Evolutionary conservation across 1,140 invertebrate species (phyloP), one percentile per base, ranked within the genome.

Genomic region (Lamellibrachia luymesi): DNA sequence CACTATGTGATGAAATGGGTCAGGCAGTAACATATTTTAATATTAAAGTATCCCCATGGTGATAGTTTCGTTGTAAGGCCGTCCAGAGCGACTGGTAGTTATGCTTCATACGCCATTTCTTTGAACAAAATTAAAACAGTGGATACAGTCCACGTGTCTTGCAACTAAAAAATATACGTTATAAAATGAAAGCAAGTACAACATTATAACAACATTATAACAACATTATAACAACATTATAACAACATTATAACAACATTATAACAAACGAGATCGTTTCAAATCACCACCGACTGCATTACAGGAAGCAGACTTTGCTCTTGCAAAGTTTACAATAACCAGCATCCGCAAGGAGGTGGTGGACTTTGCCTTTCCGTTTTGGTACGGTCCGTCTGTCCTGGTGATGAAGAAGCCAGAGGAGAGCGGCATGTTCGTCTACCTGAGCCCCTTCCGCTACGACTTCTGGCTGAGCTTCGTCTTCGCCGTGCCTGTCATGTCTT

Each of bases 251-350:
- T n/a, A n/a, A 38, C 38, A 38, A 38, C 38, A 38, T 38, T 38
- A 38, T 38, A 38, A 80, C 7, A 22, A 22, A 80, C 13, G 64
- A 38, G 38, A 38, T 38, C 38, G 64, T 22, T 10, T 80, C 64
- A 80, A 80, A 80, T 17, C 2, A 80, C 64, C 25, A 2, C 64
- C 13, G 13, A 80, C 64, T 80, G 64, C 17, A 22, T 80, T 80
- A 80, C 93, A 95, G 95, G 95, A 95, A 90, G 93, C 94, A 10
- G 94, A 95, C 50, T 94, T 95, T 90, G 94, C 94, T 1, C 93
- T 94, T n/a, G 95, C 94, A 38, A 94, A 94, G 1, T 94, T 95
- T 50, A 94, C 95, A 13, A 94, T 95, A 51, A 95, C 95, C 2
- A 90, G 93, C 17, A 51, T 93, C 10, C 93, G 95, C 56, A 94